A percentile compares a stretch with the other conserved stretches of the same genome.
phyloP scores from a whole-genome alignment of 2,113 vertebrate species.

The Lontra canadensis region DNA sequence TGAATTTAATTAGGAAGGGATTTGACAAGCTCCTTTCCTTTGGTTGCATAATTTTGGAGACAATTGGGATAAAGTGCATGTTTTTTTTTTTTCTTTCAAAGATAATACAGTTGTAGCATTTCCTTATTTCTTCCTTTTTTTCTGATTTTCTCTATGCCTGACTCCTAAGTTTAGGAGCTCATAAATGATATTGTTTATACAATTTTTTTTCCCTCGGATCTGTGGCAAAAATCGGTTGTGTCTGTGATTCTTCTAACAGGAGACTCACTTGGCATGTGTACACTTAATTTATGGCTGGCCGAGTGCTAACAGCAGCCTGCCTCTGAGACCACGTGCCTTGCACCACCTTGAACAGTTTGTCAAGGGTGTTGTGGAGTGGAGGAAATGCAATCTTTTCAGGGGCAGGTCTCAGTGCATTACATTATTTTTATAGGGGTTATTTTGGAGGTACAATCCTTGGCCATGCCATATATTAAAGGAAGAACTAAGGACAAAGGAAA shows the following conservation, averaged over 20 bases:
- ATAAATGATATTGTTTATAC: background rate
- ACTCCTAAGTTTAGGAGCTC: background rate
- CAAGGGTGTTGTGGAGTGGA: background rate
- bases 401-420: background rate
- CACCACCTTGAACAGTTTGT: background rate
- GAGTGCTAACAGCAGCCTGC: background rate
- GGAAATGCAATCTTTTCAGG: background rate
- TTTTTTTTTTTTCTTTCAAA: background rate
- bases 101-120: background rate
- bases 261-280: background rate
- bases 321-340: background rate
- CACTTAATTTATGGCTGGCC: background rate
- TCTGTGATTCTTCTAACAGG: background rate
- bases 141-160: background rate
- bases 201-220: background rate
- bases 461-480: background rate
- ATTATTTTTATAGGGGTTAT: background rate
- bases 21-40: slow-evolving; percentile 80
- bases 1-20: slow-evolving; percentile 84
- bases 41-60: slow-evolving; percentile 78
- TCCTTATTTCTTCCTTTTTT: background rate
- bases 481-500: background rate
- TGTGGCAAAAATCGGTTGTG: background rate
- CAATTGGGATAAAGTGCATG: slow-evolving; percentile 58
- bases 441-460: background rate